Percentiles rank a stretch among this genome's conserved stretches.
Conservation (phyloP, 2,888 invertebrate genomes). For the Listrodromus nycthemerus region DNA sequence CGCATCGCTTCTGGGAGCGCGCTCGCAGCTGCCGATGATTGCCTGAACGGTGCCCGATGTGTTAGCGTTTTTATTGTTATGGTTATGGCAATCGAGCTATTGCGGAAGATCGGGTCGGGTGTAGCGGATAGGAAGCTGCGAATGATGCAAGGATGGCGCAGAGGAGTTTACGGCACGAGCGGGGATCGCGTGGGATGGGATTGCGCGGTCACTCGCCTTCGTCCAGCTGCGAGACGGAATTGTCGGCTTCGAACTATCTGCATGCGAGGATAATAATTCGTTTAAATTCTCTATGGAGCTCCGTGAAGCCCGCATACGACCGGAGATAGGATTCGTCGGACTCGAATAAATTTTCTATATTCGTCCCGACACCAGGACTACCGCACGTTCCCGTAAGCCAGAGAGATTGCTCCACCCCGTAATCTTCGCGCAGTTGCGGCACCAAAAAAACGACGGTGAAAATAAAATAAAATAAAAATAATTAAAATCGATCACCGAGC, state of each 20-base stretch:
- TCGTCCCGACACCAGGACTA: not conserved
- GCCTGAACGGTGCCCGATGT: not conserved
- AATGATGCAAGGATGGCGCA: constrained; percentile 18
- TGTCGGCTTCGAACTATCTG: constrained; percentile 4
- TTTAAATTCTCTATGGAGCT: not conserved
- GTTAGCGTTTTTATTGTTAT: not conserved
- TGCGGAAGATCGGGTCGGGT: constrained; percentile 7
- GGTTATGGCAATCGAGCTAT: constrained; percentile 4
- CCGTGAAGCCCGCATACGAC: not conserved
- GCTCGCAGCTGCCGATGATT: not conserved
- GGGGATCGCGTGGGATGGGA: constrained; percentile 10
- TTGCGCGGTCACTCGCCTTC: constrained; percentile 18
- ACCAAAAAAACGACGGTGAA: no score
- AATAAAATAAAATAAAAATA: no score
- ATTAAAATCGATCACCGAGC: no score
- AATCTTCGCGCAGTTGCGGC: not conserved
- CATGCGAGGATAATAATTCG: not conserved
- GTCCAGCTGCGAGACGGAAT: constrained; percentile 14
- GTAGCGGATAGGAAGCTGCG: constrained; percentile 10
- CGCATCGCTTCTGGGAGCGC: no score
- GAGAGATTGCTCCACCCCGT: not conserved
- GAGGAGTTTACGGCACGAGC: constrained; percentile 1
- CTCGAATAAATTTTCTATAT: not conserved
- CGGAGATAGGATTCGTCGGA: not conserved
- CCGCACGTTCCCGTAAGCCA: not conserved